These are phyloP conservation scores for Ephialtes manifestator DNA, from an alignment of 2,888 invertebrate genomes.

Conservation along the genomic window DNA sequence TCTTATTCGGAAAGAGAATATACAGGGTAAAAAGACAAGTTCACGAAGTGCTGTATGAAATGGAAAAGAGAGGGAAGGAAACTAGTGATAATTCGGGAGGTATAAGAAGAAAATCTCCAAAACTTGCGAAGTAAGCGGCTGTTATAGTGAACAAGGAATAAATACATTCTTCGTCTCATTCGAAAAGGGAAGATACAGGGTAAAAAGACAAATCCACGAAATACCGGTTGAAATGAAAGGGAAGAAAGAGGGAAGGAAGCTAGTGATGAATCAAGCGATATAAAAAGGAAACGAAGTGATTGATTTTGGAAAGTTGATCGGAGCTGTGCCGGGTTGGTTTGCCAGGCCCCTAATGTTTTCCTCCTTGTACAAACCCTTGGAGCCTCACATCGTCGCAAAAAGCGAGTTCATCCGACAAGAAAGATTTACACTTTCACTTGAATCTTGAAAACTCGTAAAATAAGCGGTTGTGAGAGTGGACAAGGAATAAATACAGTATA, in stretches of 20 bases:
- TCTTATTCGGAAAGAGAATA: slow-evolving; percentile 1
- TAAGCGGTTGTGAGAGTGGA: slow-evolving; percentile 38
- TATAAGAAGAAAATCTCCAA: slow-evolving; percentile 24
- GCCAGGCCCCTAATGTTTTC: slow-evolving; percentile 52
- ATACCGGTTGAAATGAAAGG: slow-evolving; percentile 26
- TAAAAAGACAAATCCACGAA: slow-evolving; percentile 15
- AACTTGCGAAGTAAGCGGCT: no score
- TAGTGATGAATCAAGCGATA: slow-evolving; percentile 25
- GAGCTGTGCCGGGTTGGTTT: not conserved
- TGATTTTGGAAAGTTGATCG: slow-evolving; percentile 81
- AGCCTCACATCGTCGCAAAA: slow-evolving; percentile 27
- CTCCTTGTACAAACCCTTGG: slow-evolving; percentile 9
- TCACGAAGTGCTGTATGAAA: slow-evolving; percentile 14
- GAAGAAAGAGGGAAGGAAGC: slow-evolving; percentile 16
- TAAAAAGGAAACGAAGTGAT: slow-evolving; percentile 67
- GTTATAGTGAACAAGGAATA: no score
- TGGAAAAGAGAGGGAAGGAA: no score
- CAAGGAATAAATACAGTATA: slow-evolving; percentile 9
- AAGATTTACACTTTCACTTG: slow-evolving; percentile 65
- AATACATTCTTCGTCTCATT: not conserved
- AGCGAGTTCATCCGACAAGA: slow-evolving; percentile 59
- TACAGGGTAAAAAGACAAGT: slow-evolving; percentile 16
- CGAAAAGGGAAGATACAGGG: slow-evolving; percentile 38
- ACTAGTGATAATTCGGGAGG: no score
- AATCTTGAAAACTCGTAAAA: slow-evolving; percentile 44